Conservation (phyloP, 2,113 vertebrate genomes). For the Phylloscopus trochilus region DNA sequence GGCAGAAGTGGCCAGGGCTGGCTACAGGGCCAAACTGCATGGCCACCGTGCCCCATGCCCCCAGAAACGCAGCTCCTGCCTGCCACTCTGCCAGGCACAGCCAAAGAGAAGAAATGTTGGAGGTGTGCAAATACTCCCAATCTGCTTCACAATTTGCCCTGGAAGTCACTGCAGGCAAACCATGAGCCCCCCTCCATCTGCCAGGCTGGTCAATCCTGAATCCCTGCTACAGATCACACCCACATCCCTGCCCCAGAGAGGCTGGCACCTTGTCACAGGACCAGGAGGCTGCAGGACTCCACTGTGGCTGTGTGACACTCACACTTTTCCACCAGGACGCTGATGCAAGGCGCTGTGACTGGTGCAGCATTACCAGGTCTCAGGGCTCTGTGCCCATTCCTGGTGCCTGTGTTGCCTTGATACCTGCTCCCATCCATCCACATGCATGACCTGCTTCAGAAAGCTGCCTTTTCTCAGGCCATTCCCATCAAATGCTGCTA, state of each 20-base stretch:
- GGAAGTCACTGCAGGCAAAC: background rate
- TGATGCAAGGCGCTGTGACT: background rate
- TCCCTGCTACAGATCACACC: background rate
- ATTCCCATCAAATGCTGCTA: background rate
- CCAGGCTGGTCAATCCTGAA: background rate
- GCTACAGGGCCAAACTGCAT: fast-evolving
- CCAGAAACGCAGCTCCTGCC: background rate
- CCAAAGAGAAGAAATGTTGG: background rate
- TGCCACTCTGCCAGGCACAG: background rate
- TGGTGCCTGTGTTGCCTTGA: fast-evolving
- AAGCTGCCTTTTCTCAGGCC: background rate
- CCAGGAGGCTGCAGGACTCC: background rate
- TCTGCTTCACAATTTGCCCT: background rate
- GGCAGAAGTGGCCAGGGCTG: background rate
- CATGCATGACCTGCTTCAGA: background rate
- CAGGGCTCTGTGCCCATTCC: background rate
- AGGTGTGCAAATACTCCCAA: background rate
- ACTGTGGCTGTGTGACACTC: background rate
- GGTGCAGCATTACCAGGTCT: background rate
- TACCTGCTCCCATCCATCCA: background rate
- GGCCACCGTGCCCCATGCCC: background rate
- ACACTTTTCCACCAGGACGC: fast-evolving
- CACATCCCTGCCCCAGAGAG: background rate
- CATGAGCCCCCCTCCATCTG: fast-evolving
- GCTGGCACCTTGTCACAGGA: background rate